Conservation (phyloP, 2,888 invertebrate species). For the Stegana nigrithorax region DNA sequence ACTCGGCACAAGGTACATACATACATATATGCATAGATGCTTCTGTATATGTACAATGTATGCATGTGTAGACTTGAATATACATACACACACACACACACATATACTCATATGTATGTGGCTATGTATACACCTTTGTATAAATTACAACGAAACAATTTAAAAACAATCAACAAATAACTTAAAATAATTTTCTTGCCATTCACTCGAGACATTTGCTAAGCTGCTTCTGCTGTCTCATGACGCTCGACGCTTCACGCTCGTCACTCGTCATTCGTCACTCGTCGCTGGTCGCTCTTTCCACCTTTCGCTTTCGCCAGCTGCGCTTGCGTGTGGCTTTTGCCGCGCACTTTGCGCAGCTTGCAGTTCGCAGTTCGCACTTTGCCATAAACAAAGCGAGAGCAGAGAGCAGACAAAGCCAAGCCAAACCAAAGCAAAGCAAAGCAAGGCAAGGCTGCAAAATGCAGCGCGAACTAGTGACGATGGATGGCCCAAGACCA, state of each 20-base stretch:
- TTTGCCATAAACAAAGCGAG: no score
- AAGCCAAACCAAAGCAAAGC: slow-evolving; percentile 28
- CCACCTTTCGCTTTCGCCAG: neutral
- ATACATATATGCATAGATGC: no score
- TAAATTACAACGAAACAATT: slow-evolving; percentile 50
- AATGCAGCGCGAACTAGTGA: slow-evolving; percentile 36
- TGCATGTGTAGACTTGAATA: no score
- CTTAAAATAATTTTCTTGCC: slow-evolving; percentile 52
- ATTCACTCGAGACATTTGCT: slow-evolving; percentile 27
- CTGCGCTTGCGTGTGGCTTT: slow-evolving; percentile 8
- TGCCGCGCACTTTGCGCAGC: neutral
- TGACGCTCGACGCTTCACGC: no score
- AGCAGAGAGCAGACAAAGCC: neutral
- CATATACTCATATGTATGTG: no score
- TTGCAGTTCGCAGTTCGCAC: no score
- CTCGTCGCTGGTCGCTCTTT: neutral
- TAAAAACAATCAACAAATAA: slow-evolving; percentile 53
- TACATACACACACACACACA: no score
- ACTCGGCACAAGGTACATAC: no score
- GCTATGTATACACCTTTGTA: no score
- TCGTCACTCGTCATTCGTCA: no score
- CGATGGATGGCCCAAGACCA: neutral
- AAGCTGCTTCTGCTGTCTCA: neutral
- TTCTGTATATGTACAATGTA: no score
- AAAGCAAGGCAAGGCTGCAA: slow-evolving; percentile 37